Base-by-base conservation (phyloP, 2,797 vertebrate genomes). In the Margarornis squamiger region DNA sequence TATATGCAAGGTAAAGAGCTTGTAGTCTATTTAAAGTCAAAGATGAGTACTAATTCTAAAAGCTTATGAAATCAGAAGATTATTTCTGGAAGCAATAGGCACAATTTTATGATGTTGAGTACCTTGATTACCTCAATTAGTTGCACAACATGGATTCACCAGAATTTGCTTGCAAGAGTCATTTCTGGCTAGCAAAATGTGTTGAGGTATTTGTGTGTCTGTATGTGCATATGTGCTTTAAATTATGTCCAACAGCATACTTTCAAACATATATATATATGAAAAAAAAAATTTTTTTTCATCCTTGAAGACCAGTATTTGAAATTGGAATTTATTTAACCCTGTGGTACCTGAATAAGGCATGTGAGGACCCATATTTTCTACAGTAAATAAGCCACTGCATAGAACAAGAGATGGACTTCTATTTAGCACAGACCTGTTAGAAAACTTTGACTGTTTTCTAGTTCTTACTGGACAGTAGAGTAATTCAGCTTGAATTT, bases 51-150 rank as follows among this genome's bases (percentile, higher is more conserved):
- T 93, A 94, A 93, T 97, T 95, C 95, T 88, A 95, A 94, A 91
- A 96, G 78, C 83, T 96, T 96, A 97, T 96, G 94, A 96, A 97
- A 96, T 97, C 89, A 94, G 70, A 91, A 92, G 63, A 92, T 94
- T 52, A 75, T 79, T 93, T 95, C 70, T 93, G 83, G 77, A 94
- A 92, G 86, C 81, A 95, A 86, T 59, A 93, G 89, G 74, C 49
- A 91, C 36, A 72, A 68, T 93, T 95, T 95, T 72, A 85, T 73
- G 58, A 93, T 73, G 58, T 55, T 39, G 73, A 95, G 61, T 84
- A 92, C 52, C 81, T 92, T 95, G 93, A 95, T 96, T 95, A 92
- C 73, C 39, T 93, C 91, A 91, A 90, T 96, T 95, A 96, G 51
- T 86, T 86, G 36, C 45, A 91, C 84, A 86, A 87, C 75, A 86